Evolutionary conservation across 2,888 invertebrate species (phyloP).

Genomic region (Ormyrus pomaceus): DNA sequence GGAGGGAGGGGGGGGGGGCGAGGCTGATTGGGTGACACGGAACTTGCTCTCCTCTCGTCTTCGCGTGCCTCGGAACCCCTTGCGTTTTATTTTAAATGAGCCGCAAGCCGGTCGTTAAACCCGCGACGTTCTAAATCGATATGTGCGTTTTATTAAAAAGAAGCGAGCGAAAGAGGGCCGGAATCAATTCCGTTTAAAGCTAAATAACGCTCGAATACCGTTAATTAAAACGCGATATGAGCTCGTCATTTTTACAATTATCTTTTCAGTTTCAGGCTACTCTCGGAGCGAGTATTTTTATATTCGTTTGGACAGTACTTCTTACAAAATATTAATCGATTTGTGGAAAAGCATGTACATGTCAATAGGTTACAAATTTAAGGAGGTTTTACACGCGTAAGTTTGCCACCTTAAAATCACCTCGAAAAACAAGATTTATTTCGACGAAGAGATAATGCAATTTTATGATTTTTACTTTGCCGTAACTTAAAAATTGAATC

Average conservation of each 20-base stretch:
- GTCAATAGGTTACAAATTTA: no score
- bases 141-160: conserved; percentile 57
- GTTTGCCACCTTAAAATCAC: no score
- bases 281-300: no score
- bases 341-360: no score
- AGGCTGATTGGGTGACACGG: conserved; percentile 70
- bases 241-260: conserved; percentile 37
- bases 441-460: no score
- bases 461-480: no score
- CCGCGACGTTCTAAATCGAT: conserved; percentile 53
- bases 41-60: conserved; percentile 23
- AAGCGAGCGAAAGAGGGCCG: background rate
- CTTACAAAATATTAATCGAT: no score
- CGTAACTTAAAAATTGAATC: no score
- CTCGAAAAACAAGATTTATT: no score
- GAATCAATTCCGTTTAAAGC: conserved; percentile 49
- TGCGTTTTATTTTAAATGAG: conserved; percentile 50
- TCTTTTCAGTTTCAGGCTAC: background rate
- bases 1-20: conserved; percentile 61
- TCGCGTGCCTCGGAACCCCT: conserved; percentile 21
- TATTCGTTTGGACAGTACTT: no score
- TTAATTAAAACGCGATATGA: conserved; percentile 38
- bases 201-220: conserved; percentile 45
- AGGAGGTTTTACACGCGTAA: no score
- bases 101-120: conserved; percentile 56